Evolutionary conservation across 2,113 vertebrate species (phyloP).

Genomic region (Antechinus flavipes): DNA sequence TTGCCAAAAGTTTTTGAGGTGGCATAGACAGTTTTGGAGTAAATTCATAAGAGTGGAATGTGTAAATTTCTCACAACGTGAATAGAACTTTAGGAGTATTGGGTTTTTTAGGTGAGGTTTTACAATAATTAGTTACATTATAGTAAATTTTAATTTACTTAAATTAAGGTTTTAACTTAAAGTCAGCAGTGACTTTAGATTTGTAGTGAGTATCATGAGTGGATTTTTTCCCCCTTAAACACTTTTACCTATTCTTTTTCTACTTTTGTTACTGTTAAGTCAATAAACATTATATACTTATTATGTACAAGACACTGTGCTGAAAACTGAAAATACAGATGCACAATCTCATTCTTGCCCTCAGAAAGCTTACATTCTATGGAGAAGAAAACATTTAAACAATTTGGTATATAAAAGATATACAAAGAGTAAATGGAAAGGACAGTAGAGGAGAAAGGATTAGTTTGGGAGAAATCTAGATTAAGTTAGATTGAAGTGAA

Average conservation of each 20-base stretch:
- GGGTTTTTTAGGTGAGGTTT: background rate
- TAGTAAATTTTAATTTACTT: background rate
- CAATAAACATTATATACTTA: background rate
- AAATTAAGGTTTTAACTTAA: background rate
- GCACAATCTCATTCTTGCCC: background rate
- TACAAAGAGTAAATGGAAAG: background rate
- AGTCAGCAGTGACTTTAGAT: background rate
- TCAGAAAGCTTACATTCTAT: background rate
- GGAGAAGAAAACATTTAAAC: background rate
- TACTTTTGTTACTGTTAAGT: background rate
- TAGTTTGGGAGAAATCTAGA: background rate
- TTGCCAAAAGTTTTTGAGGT: background rate
- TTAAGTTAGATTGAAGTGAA: background rate
- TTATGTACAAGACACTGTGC: background rate
- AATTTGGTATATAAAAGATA: background rate
- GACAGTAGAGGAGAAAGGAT: background rate
- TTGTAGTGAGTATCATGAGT: background rate
- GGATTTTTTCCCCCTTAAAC: background rate
- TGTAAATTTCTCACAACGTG: background rate
- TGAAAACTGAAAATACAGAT: background rate
- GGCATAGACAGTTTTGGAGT: background rate
- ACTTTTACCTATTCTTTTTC: background rate
- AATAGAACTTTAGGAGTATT: background rate
- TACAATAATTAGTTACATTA: background rate
- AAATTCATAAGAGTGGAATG: background rate